Evolutionary conservation across 2,888 invertebrate species (phyloP), one percentile per base, ranked within the genome.

Genomic region (Sinotaia quadrata): DNA sequence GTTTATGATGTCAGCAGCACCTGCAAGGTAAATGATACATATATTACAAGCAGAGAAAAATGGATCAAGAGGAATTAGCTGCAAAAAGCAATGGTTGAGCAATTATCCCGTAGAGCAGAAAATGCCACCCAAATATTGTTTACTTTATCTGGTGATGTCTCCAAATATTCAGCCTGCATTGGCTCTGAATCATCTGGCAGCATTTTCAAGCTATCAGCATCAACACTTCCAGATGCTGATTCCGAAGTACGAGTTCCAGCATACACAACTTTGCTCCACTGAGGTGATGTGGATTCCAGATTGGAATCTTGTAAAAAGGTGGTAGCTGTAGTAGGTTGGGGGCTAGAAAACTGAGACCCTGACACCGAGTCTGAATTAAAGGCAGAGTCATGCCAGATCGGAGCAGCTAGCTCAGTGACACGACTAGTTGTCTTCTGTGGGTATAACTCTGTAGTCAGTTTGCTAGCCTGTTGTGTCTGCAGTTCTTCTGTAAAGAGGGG

Each of bases 401-500:
- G 24, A 18, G 47, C 47, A 21, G 47, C 4, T 21, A 29, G 5
- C 54, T 54, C 52, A 15, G 27, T 27, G 4, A 44, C 56, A 8
- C 15, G 18, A n/a, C 18, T 47, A 47, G 7, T n/a, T 7, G 21
- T 24, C 47, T 18, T 47, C 47, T 47, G 2, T 15, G 47, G 47
- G 47, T 47, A 47, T 7, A 47, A n/a, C n/a, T n/a, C n/a, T n/a
- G n/a, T n/a, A n/a, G n/a, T n/a, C n/a, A n/a, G n/a, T n/a, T n/a
- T n/a, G n/a, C n/a, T n/a, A n/a, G n/a, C n/a, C n/a, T n/a, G n/a
- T n/a, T n/a, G n/a, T n/a, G n/a, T n/a, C n/a, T n/a, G n/a, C n/a
- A n/a, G 47, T 69, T 84, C 84, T 69, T 83, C 82, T 15, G 61
- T 66, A 65, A 74, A 72, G 27, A 59, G 49, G 36, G 56, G 47